Evolutionary conservation across 53 echinoderm and acorn worm genomes (phyloP), one percentile per base, ranked within the genome.

Genomic region (Henricia sp.): DNA sequence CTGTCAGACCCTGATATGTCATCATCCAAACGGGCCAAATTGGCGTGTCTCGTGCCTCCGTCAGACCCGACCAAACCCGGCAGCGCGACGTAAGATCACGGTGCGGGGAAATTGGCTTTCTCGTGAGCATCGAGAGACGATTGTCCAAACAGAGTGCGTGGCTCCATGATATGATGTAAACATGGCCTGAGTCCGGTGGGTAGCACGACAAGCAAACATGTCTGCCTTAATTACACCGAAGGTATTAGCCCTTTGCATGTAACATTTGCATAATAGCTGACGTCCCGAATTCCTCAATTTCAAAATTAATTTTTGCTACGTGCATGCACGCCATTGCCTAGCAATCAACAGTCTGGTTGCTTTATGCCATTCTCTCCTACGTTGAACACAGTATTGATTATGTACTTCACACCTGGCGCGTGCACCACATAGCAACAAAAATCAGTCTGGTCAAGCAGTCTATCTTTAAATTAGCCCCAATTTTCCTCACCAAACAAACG

Each of bases 1-100:
- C 36, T 73, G 73, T 73, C 52, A 73, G 53, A 34, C 52, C 34
- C 54, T 37, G 32, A 73, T 54, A 73, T 73, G 73, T 54, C 73
- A 73, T 71, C 71, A 27, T 73, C 1, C 34, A 36, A 73, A 6
- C 25, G 33, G 52, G 54, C 53, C 53, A 52, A 73, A 73, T 73
- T 73, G 24, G 37, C 73, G 53, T 53, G 52, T 24, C n/a, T n/a
- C n/a, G n/a, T n/a, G 20, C 37, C 21, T 24, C 73, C 36, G 32
- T 24, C 40, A 37, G 73, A 34, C 54, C 34, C n/a, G 36, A 33
- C 37, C 53, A 37, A 37, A 4, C 23, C 53, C 20, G 34, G 35
- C 35, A 54, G 36, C 73, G 73, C 73, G 23, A n/a, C n/a, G n/a
- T n/a, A n/a, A n/a, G n/a, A n/a, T 13, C 35, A 73, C 54, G 36